Percentiles rank a stretch among this genome's conserved stretches.
Evolutionary conservation across 2,888 invertebrate genomes (phyloP).

Genomic region (Drosophila demipolita): DNA sequence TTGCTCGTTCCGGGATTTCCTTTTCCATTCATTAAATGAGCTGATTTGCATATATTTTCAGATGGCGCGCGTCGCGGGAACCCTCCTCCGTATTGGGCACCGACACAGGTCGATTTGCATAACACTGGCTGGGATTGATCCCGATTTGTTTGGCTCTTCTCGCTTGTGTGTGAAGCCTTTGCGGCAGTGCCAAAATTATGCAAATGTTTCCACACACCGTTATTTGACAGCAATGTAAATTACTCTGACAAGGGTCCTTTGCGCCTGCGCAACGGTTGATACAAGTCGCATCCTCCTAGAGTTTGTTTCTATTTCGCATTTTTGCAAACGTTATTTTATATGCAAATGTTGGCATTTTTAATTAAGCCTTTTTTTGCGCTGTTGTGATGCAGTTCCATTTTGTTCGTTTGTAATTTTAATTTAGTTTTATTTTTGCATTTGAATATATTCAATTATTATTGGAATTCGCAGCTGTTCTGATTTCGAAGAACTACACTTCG

Average conservation of each 20-base stretch:
- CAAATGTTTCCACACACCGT: conserved; percentile 62
- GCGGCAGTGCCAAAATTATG: conserved; percentile 79
- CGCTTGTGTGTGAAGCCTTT: neutral
- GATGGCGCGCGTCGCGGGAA: conserved; percentile 67
- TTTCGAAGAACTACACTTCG: neutral
- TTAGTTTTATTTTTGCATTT: conserved; percentile 75
- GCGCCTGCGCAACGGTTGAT: conserved; percentile 65
- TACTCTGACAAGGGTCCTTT: conserved; percentile 45
- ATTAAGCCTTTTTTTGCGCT: conserved; percentile 65
- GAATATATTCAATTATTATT: conserved; percentile 55
- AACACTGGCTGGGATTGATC: conserved; percentile 66
- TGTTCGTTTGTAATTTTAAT: conserved; percentile 66
- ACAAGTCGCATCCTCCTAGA: conserved; percentile 51
- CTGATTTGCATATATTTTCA: conserved; percentile 74
- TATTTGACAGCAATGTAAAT: conserved; percentile 76
- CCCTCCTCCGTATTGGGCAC: conserved; percentile 51
- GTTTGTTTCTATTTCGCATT: conserved; percentile 45
- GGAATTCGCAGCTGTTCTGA: conserved; percentile 61
- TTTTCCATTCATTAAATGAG: conserved; percentile 24
- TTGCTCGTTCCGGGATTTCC: conserved; percentile 50
- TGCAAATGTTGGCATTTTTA: conserved; percentile 73
- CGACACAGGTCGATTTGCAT: conserved; percentile 83
- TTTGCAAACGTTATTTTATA: conserved; percentile 63
- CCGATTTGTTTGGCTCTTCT: conserved; percentile 34
- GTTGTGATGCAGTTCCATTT: conserved; percentile 82